A percentile compares a stretch with the other conserved stretches of the same genome.
Conservation (phyloP, 2,113 vertebrate genomes). For the Nansenia antarctica region DNA sequence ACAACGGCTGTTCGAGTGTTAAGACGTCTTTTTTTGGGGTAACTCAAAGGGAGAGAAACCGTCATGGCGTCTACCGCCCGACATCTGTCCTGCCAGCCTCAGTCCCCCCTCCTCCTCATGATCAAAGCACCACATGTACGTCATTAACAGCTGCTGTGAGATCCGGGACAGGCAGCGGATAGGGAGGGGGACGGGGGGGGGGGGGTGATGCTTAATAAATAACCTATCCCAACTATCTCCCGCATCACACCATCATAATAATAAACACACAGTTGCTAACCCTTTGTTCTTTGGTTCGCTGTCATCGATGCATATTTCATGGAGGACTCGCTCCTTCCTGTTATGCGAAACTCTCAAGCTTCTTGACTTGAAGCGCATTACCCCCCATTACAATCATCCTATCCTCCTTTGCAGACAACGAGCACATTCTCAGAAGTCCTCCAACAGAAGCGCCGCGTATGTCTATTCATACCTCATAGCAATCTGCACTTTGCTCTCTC, state of each 20-base stretch:
- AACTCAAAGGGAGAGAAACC: slow-evolving; percentile 2
- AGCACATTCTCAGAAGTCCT: neutral
- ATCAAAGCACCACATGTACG: slow-evolving; percentile 50
- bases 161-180: slow-evolving; percentile 17
- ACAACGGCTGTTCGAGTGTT: too few relatives aligned
- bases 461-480: too few relatives aligned
- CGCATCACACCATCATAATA: slow-evolving; percentile 14
- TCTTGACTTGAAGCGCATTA: slow-evolving; percentile 57
- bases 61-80: slow-evolving; percentile 35
- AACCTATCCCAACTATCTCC: slow-evolving; percentile 36
- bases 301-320: slow-evolving; percentile 68
- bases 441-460: neutral
- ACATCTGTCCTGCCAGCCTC: slow-evolving; percentile 61
- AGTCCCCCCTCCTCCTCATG: slow-evolving; percentile 36
- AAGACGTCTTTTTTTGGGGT: too few relatives aligned
- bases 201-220: slow-evolving; percentile 43
- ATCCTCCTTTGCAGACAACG: slow-evolving; percentile 34
- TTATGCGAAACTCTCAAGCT: slow-evolving; percentile 39
- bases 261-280: slow-evolving; percentile 57
- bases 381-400: slow-evolving; percentile 43
- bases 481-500: neutral
- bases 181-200: neutral
- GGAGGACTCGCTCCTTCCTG: slow-evolving; percentile 43
- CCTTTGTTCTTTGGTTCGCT: slow-evolving; percentile 59
- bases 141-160: slow-evolving; percentile 57